These are phyloP conservation scores for Saccostrea cuccullata DNA, from an alignment of 1,140 invertebrate genomes.

Conservation along the genomic window DNA sequence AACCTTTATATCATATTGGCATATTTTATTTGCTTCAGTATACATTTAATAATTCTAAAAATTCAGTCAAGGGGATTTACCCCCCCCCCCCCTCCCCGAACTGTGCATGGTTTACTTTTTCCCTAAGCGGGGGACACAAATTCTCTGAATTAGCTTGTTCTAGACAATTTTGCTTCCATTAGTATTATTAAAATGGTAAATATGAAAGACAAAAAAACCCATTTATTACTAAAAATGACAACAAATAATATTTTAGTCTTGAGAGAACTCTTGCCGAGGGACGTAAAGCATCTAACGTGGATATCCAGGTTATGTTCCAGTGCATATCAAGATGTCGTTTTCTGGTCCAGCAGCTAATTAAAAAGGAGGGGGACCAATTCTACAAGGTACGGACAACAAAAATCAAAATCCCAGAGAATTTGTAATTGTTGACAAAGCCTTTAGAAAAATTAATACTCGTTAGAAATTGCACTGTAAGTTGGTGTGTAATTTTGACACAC, in stretches of 20 bases:
- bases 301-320: conserved; percentile 69
- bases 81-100: no score
- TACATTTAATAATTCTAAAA: no score
- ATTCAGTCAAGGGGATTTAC: no score
- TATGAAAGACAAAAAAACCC: neutral
- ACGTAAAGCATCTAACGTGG: conserved; percentile 68
- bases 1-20: no score
- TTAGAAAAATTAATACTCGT: neutral
- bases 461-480: neutral
- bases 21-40: no score
- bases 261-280: conserved; percentile 68
- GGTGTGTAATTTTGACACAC: neutral
- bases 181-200: neutral
- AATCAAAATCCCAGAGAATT: neutral
- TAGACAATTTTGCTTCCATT: neutral
- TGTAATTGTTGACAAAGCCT: no score
- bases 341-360: conserved; percentile 62
- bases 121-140: no score
- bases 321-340: conserved; percentile 64
- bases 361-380: conserved; percentile 47
- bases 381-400: conserved; percentile 46
- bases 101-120: no score
- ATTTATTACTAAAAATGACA: neutral
- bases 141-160: no score
- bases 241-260: conserved; percentile 56